Evolutionary conservation across 1,140 invertebrate genomes (phyloP).

Genomic region (Scylla paramamosain): DNA sequence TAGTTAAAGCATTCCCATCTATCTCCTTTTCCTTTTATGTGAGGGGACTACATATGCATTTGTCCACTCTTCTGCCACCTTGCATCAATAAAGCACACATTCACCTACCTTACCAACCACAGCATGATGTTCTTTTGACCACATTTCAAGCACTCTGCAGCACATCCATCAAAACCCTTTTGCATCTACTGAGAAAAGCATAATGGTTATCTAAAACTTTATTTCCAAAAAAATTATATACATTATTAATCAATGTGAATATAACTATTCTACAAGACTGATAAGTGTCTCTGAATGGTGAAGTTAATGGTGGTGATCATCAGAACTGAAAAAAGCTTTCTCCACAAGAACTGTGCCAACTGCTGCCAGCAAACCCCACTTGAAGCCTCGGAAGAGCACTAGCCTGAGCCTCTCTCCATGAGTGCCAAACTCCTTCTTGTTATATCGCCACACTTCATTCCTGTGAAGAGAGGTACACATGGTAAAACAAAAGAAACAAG

Average conservation of each 20-base stretch:
- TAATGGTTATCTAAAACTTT: background rate
- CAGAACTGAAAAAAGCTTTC: constrained; percentile 77
- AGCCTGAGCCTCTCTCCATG: constrained; percentile 78
- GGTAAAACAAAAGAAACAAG: background rate
- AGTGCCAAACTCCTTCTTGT: constrained; percentile 81
- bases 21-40: too few relatives aligned
- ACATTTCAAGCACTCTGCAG: too few relatives aligned
- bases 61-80: too few relatives aligned
- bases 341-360: constrained; percentile 84
- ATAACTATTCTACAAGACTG: background rate
- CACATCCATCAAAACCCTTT: too few relatives aligned
- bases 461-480: constrained; percentile 80
- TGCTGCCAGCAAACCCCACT: constrained; percentile 84
- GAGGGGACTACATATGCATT: too few relatives aligned
- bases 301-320: constrained; percentile 80
- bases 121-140: too few relatives aligned
- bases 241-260: background rate
- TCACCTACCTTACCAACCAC: too few relatives aligned
- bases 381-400: constrained; percentile 84
- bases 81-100: too few relatives aligned
- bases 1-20: too few relatives aligned
- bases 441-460: constrained; percentile 90
- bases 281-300: background rate
- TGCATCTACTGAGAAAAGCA: too few relatives aligned
- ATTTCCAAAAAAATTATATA: background rate